Base-by-base conservation (phyloP, 2,113 vertebrate genomes). In the Cyphomyrus plagiostoma region DNA sequence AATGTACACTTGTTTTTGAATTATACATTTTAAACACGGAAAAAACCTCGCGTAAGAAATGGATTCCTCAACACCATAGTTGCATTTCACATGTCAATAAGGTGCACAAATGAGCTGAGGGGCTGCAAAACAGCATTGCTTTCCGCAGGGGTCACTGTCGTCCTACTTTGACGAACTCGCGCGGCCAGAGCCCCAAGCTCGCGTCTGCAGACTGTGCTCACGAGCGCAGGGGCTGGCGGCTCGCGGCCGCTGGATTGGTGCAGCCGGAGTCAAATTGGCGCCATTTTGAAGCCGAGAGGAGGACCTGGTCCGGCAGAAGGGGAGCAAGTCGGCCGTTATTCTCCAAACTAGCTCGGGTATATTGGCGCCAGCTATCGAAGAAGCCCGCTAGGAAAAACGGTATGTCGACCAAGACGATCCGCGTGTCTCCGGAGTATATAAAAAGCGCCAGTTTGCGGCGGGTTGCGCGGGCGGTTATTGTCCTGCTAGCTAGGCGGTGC, bases 281-380 rank as follows among this genome's bases (percentile, higher is more conserved):
- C 98, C 98, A 99, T 99, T 99, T 99, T 99, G 98, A 98, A 99
- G 98, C 97, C 93, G 95, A 94, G 94, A 96, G 95, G 95, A 95
- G 95, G 94, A 94, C 93, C 94, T 93, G 93, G 82, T 94, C 94
- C 95, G 95, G 95, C 97, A 96, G 96, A 96, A 96, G 96, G 96
- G 93, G 92, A 95, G 94, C 92, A 95, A 94, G 96, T 93, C 95
- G 95, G 96, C 93, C 94, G 94, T 95, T 93, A 93, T 94, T 95
- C 94, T 92, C 91, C 94, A 66, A 94, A 93, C 92, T 94, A 95
- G 96, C 95, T 96, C 95, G 90, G 91, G 87, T 91, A 93, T 89
- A 88, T 89, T 90, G 89, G 86, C 17, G 19, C 88, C 45, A 50
- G 74, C 4, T 30, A 91, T 90, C 35, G 3, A 2, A 66, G 13